Evolutionary conservation across 2,113 vertebrate species (phyloP).

Genomic region (Urocynchramus pylzowi): DNA sequence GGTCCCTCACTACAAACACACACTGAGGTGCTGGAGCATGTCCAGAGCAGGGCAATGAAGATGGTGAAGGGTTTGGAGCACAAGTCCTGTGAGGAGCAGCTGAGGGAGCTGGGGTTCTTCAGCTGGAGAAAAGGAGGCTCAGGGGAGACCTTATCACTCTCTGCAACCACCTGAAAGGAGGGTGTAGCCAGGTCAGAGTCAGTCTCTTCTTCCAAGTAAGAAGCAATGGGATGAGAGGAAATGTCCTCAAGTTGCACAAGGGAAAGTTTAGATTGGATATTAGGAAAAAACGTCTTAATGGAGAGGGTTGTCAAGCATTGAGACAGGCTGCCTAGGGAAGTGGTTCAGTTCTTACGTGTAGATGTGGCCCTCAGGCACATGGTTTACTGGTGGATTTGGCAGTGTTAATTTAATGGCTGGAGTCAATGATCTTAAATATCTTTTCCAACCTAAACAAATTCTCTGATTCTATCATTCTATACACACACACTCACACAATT

Average conservation of each 20-base stretch:
- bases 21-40: rapidly evolving
- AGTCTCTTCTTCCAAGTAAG: background rate
- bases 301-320: background rate
- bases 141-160: rapidly evolving
- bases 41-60: background rate
- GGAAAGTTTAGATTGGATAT: background rate
- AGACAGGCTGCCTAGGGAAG: background rate
- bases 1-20: background rate
- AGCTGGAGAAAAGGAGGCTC: background rate
- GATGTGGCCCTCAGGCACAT: background rate
- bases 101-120: background rate
- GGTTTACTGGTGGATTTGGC: background rate
- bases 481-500: conserved; percentile 35
- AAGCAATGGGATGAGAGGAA: background rate
- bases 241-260: background rate
- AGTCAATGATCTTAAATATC: background rate
- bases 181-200: rapidly evolving
- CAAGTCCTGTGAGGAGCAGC: background rate
- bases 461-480: background rate
- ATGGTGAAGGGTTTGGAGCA: background rate
- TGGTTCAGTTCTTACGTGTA: background rate
- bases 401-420: background rate
- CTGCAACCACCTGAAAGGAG: background rate
- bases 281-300: background rate
- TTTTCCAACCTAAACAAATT: background rate